These are phyloP conservation scores for Agrotis clavis DNA, from an alignment of 2,888 invertebrate genomes.

Conservation along the genomic window DNA sequence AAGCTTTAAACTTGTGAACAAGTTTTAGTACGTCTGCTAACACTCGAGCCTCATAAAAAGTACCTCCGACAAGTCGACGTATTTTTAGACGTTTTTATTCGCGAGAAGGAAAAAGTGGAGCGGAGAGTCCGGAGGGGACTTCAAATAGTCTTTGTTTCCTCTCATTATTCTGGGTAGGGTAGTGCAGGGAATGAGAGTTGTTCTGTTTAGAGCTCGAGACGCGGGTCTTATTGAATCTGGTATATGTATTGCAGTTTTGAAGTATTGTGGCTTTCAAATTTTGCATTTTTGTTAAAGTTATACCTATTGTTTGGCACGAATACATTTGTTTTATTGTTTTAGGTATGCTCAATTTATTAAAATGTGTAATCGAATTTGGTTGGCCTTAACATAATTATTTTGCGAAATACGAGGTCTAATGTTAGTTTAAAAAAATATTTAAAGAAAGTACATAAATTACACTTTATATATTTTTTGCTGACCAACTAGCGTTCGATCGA, in stretches of 20 bases:
- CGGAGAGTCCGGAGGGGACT: slow-evolving; percentile 54
- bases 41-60: slow-evolving; percentile 81
- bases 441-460: no score
- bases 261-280: slow-evolving; percentile 53
- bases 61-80: slow-evolving; percentile 80
- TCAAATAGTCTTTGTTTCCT: slow-evolving; percentile 74
- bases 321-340: not conserved
- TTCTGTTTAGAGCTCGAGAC: slow-evolving; percentile 42
- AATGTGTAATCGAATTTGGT: not conserved
- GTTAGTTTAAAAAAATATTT: no score
- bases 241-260: slow-evolving; percentile 51
- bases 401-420: no score
- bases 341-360: not conserved
- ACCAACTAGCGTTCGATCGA: slow-evolving; percentile 8
- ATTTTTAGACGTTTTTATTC: slow-evolving; percentile 84
- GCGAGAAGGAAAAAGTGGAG: slow-evolving; percentile 66
- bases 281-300: slow-evolving; percentile 24
- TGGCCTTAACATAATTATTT: no score
- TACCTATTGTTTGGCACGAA: slow-evolving; percentile 12
- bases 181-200: slow-evolving; percentile 56
- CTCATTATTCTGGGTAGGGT: slow-evolving; percentile 67
- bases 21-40: slow-evolving; percentile 84
- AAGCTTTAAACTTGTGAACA: slow-evolving; percentile 86
- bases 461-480: no score
- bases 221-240: slow-evolving; percentile 60